Base-by-base conservation (phyloP, 2,888 invertebrate genomes). In the Pocota personata region DNA sequence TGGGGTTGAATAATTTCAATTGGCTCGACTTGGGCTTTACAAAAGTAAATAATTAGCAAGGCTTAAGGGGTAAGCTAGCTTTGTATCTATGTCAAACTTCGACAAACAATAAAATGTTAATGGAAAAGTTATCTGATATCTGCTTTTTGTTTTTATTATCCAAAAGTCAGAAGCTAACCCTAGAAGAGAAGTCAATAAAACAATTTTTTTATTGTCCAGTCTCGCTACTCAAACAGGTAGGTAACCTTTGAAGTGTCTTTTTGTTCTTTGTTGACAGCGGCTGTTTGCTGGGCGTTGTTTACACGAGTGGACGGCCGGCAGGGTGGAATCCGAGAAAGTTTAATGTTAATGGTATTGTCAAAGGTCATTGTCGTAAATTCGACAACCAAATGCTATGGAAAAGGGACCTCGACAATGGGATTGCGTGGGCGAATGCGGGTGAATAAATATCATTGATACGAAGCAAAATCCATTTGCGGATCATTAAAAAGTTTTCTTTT, bases 301-400 rank as follows among this genome's bases (percentile, higher is more conserved):
- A 60, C 50, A 40, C 27, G 8, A 30, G 40, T 24, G 12, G 19
- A 30, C 27, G 12, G 24, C 24, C 4, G 12, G n/a, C 3, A 27
- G 21, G 14, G n/a, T 3, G 37, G 48, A 37, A 24, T 37, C 37
- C 1, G 16, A 55, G 27, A 57, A 32, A 71, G 32, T 57, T 64
- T 46, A 69, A 79, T 69, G 40, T 4, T 52, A 27, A 84, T 73
- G 79, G 64, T 40, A 58, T 71, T 80, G 73, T 43, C 58, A 76
- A 71, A 71, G 80, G 84, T 84, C 58, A 71, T 58, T 75, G 64
- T 71, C 37, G 50, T 71, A 58, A 79, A 75, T 79, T 79, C 57
- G 43, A 48, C 60, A 62, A 48, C 46, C 46, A 62, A 62, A 55
- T 62, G 14, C 35, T 60, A 16, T 60, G 27, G 43, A 67, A 66